Evolutionary conservation across 1,140 invertebrate species (phyloP), one percentile per base, ranked within the genome.

Genomic region (Brachionus rotundiformis): DNA sequence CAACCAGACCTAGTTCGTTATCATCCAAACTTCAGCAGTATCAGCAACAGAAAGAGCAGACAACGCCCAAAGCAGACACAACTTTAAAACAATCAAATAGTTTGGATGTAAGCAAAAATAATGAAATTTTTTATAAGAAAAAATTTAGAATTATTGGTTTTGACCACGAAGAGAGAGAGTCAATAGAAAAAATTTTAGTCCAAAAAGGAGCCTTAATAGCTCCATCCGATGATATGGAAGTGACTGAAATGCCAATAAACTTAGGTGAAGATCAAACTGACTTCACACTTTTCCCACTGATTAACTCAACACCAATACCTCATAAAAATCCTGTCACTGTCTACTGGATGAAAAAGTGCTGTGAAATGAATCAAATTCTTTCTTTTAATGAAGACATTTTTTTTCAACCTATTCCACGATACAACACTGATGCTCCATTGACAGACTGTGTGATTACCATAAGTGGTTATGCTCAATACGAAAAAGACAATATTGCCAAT

Each of bases 281-380:
- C 47, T 79, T 59, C 41, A 59, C 47, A 13, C 7, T 79, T 6
- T 79, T 79, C 25, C 76, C 76, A 27, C 7, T 79, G 11, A 59
- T 63, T n/a, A 79, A 33, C 8, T 63, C 76, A 23, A 63, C 25
- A 8, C 76, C 76, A n/a, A 63, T 79, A 11, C 7, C 29, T 1
- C 49, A 79, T 19, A 79, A 79, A 19, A 79, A 79, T 59, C 76
- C 76, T 13, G 76, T 19, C 19, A 79, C 76, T 27, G 59, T 79
- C 11, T 79, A 59, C 33, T 79, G 76, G 76, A 79, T 79, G 76
- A 79, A 63, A 63, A 79, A 59, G 36, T 79, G 76, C 47, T 36
- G 31, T 29, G 76, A 79, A 79, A 10, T 59, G 33, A 79, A 79
- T 11, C 19, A 41, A 79, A 19, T 79, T 39, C 27, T 79, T 16